A percentile compares a stretch with the other conserved stretches of the same genome.
Conservation (phyloP, 2,113 vertebrate species). For the Donacobius atricapilla region DNA sequence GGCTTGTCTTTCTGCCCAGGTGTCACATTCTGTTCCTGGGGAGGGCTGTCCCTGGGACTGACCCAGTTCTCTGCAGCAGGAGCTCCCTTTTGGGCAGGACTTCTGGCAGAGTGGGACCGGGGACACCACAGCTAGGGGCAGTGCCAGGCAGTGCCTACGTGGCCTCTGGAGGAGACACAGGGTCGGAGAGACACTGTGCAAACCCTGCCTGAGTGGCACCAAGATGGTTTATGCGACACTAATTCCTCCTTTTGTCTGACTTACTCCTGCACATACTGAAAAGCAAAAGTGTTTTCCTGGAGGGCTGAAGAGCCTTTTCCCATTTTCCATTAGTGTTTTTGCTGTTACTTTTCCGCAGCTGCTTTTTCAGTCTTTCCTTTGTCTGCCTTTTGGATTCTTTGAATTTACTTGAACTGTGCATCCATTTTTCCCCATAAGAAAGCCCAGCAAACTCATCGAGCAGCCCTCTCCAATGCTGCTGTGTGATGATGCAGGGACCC, state of each 20-base stretch:
- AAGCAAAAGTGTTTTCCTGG: constrained; percentile 22
- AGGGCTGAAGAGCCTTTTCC: constrained; percentile 33
- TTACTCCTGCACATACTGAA: background rate
- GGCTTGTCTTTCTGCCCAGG: accelerated
- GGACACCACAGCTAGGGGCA: background rate
- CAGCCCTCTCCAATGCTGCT: background rate
- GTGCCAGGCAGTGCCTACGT: background rate
- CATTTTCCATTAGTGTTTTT: constrained; percentile 21
- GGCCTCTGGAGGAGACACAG: background rate
- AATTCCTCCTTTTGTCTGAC: constrained; percentile 21
- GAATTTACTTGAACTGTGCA: background rate
- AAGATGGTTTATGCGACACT: constrained; percentile 35
- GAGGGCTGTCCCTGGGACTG: background rate
- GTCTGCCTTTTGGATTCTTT: background rate
- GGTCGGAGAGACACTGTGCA: background rate
- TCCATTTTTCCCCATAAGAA: background rate
- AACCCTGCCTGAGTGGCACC: background rate
- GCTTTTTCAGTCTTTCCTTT: background rate
- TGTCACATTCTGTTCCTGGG: accelerated
- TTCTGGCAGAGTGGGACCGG: accelerated
- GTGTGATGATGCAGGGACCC: background rate
- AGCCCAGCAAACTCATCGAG: background rate
- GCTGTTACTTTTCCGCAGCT: background rate
- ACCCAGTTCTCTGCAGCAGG: background rate
- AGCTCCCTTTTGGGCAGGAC: background rate